Percentiles rank a stretch among this genome's conserved stretches.
Evolutionary conservation across 92 coral and sea anemone genomes (phyloP).

Genomic region (Plumapathes pennacea): DNA sequence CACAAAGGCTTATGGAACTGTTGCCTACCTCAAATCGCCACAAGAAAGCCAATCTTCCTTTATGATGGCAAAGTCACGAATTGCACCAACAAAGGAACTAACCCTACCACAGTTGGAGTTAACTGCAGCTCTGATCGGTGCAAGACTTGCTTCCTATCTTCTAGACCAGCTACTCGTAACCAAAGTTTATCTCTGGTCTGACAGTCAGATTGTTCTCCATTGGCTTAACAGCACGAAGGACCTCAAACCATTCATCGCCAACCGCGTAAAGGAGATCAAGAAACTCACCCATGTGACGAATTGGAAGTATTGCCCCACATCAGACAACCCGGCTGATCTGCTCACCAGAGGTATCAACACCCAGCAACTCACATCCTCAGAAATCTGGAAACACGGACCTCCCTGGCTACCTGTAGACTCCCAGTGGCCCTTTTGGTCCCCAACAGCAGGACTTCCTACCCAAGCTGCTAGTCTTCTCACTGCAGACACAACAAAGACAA

Average conservation of each 20-base stretch:
- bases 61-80: too few species aligned
- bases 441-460: too few species aligned
- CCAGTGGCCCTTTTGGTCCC: constrained; percentile 28
- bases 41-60: too few species aligned
- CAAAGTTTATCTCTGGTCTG: constrained; percentile 28
- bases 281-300: neutral
- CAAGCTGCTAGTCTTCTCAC: too few species aligned
- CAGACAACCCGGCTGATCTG: constrained; percentile 49
- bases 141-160: constrained; percentile 23
- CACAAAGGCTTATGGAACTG: too few species aligned
- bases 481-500: too few species aligned
- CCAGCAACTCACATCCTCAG: constrained; percentile 17
- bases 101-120: constrained; percentile 31
- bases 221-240: constrained; percentile 36
- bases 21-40: too few species aligned
- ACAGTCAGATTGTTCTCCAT: constrained; percentile 54
- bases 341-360: constrained; percentile 30
- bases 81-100: constrained; percentile 3
- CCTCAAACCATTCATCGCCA: constrained; percentile 11
- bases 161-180: constrained; percentile 3
- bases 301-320: constrained; percentile 42
- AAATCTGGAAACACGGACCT: constrained; percentile 24
- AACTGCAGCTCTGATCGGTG: constrained; percentile 37
- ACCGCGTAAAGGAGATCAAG: constrained; percentile 30
- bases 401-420: constrained; percentile 3